Evolutionary conservation across 2,797 vertebrate species (phyloP).

Genomic region (Epinephelus awoara): DNA sequence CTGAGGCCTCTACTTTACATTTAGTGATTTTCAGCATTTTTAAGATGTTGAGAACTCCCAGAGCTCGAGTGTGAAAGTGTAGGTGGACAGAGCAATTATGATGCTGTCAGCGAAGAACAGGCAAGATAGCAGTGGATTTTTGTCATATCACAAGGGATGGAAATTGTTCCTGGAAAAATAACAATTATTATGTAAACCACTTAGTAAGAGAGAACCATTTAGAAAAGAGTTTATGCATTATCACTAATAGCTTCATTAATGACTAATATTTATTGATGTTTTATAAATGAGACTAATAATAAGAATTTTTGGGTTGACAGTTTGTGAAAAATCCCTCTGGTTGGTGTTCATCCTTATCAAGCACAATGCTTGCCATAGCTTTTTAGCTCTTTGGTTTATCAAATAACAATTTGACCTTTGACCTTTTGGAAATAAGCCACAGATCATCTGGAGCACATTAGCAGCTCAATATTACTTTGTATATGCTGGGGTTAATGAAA

Average conservation of each 20-base stretch:
- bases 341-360: neutral
- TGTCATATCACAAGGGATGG: neutral
- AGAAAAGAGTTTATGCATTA: neutral
- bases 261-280: neutral
- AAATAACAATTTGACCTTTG: neutral
- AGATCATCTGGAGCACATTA: too few species aligned
- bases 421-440: too few species aligned
- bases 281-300: neutral
- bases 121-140: neutral
- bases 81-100: constrained; percentile 16
- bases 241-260: neutral
- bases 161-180: neutral
- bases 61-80: constrained; percentile 9
- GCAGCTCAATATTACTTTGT: too few species aligned
- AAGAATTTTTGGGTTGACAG: neutral
- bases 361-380: too few species aligned
- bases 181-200: neutral
- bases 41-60: constrained; percentile 6
- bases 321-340: neutral
- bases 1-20: neutral
- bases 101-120: neutral
- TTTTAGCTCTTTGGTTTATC: too few species aligned
- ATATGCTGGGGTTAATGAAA: too few species aligned
- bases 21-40: constrained; percentile 13
- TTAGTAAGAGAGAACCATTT: neutral